These are phyloP conservation scores for Plebejus anna DNA, from an alignment of 2,888 invertebrate genomes.

Conservation along the genomic window DNA sequence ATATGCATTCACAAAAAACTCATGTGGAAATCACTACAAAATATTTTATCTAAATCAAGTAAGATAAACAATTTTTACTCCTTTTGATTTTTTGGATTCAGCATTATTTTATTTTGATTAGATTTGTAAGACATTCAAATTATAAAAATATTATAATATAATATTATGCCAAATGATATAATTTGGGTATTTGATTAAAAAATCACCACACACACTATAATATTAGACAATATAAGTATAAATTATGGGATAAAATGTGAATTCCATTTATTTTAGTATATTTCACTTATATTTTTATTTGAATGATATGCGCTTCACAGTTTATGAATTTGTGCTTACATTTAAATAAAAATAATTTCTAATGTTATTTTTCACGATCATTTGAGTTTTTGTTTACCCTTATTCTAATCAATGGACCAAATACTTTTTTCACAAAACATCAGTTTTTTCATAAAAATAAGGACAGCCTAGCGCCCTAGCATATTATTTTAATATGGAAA, in stretches of 20 bases:
- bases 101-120: background rate
- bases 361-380: background rate
- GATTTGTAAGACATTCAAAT: background rate
- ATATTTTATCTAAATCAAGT: background rate
- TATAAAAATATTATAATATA: background rate
- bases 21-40: background rate
- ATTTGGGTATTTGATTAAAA: background rate
- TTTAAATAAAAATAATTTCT: background rate
- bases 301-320: background rate
- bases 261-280: background rate
- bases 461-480: background rate
- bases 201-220: background rate
- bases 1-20: background rate
- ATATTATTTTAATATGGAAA: background rate
- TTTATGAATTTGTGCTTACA: background rate
- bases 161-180: background rate
- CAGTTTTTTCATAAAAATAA: background rate
- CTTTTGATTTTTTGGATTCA: background rate
- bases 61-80: background rate
- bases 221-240: background rate
- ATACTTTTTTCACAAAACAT: background rate
- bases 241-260: background rate
- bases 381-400: background rate
- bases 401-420: conserved; percentile 5
- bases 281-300: background rate